Evolutionary conservation across 2,797 vertebrate species (phyloP).

Genomic region (Rhabdomys pumilio): DNA sequence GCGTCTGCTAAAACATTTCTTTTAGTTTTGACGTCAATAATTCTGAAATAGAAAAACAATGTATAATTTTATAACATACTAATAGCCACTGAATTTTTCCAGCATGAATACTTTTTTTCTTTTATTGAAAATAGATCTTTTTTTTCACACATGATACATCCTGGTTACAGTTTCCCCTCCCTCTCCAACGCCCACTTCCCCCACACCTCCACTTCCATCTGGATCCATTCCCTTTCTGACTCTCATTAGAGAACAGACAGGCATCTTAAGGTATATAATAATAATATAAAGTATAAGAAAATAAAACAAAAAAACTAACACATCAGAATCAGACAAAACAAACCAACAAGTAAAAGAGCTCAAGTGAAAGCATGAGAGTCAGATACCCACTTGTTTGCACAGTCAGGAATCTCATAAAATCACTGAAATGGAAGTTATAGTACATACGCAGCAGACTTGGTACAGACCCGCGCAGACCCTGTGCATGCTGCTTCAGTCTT

Average conservation of each 20-base stretch:
- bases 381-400: neutral
- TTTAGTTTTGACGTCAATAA: neutral
- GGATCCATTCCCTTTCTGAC: neutral
- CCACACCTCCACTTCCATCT: neutral
- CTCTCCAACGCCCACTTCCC: neutral
- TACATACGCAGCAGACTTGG: neutral
- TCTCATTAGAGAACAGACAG: neutral
- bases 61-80: neutral
- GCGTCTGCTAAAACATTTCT: neutral
- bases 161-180: neutral
- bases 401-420: no score
- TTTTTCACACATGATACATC: neutral
- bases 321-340: neutral
- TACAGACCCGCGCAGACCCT: neutral
- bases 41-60: neutral
- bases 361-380: neutral
- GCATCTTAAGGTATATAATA: neutral
- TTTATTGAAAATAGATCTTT: slow-evolving; percentile 5
- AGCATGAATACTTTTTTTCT: neutral
- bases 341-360: neutral
- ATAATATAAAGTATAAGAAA: neutral
- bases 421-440: neutral
- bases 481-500: neutral
- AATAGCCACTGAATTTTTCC: neutral
- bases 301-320: neutral